Evolutionary conservation across 2,797 vertebrate species (phyloP), one percentile per base, ranked within the genome.

Genomic region (Lagodon rhomboides): DNA sequence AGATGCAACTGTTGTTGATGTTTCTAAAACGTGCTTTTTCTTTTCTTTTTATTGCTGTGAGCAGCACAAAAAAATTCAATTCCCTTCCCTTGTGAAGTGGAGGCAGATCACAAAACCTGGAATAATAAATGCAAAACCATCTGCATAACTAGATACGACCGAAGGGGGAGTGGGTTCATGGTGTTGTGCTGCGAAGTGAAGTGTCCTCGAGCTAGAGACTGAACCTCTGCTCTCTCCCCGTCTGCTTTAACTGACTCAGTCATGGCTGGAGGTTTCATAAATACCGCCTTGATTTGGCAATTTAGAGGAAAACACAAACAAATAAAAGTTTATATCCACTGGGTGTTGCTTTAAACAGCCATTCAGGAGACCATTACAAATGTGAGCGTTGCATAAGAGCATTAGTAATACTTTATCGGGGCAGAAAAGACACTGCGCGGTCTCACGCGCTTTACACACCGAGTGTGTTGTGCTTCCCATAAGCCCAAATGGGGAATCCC

Each of bases 401-500:
- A 44, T 80, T 68, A 65, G 70, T 73, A 81, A 85, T 43, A 63
- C 51, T 5, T 18, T 63, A 47, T 60, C 67, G 68, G 75, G 54
- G 50, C 51, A 65, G 56, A 75, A 77, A 60, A 58, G 51, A 60
- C 64, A 55, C 38, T 27, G n/a, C 43, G 13, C 25, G 44, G 62
- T 64, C 60, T 58, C 59, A 44, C 30, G 68, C 74, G 53, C 69
- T 55, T 59, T 51, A 65, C 75, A 73, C 82, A 85, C 69, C 68
- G 75, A 86, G 67, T 78, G 73, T 73, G 79, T 68, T 65, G 80
- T 76, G 67, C 61, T 73, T 86, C 87, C 87, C 68, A 51, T 61
- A 84, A 82, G 20, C 79, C 79, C 34, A 83, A 85, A 87, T 55
- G 87, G 85, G 93, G 85, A 88, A 87, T 92, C 89, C 86, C 85